Base-by-base conservation (phyloP, 30 jellyfish, hydroid and myxozoan species). In the Aurelia coerulea region DNA sequence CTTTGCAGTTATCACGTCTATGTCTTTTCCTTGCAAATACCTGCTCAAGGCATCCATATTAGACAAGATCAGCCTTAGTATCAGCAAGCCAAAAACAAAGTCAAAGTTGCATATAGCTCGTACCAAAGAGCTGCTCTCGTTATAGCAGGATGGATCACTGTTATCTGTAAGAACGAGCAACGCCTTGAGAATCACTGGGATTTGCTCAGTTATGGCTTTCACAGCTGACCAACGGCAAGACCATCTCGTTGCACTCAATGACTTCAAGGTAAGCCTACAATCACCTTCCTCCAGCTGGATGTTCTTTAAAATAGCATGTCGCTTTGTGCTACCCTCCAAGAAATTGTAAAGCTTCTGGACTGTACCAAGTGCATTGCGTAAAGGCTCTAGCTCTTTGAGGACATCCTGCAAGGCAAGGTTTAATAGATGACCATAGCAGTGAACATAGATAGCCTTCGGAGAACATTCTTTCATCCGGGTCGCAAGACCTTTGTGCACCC, bases 211-310 rank as follows among this genome's bases (percentile, higher is more conserved):
- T 37, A 37, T 37, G 49, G 49, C 49, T 37, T 37, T 37, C 49
- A 37, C 49, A 8, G 76, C 77, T 75, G 86, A 51, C 80, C 89
- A 78, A 34, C 80, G 66, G 80, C 89, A 78, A 78, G 83, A 58
- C 89, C 80, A 78, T 78, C 89, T 78, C 17, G 89, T 78, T 58
- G 80, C 89, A 29, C 89, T 78, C 39, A 58, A 42, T 32, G 80
- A 78, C 70, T 78, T 78, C 89, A 78, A 62, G 7, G 79, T 56
- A 16, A 32, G 89, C 11, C 86, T 71, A 58, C 76, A 4, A 75
- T 42, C 78, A 58, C 74, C 6, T 51, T 78, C 49, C 5, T 75
- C 75, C 64, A 59, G 66, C 81, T 78, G 50, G 42, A 59, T 78
- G 73, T 78, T 49, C 51, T 78, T 58, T 60, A 78, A 31, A 59